Percentiles rank a stretch among this genome's conserved stretches.
These are phyloP conservation scores for Chiloscyllium punctatum DNA, from an alignment of 2,797 vertebrate genomes.

Conservation along the genomic window DNA sequence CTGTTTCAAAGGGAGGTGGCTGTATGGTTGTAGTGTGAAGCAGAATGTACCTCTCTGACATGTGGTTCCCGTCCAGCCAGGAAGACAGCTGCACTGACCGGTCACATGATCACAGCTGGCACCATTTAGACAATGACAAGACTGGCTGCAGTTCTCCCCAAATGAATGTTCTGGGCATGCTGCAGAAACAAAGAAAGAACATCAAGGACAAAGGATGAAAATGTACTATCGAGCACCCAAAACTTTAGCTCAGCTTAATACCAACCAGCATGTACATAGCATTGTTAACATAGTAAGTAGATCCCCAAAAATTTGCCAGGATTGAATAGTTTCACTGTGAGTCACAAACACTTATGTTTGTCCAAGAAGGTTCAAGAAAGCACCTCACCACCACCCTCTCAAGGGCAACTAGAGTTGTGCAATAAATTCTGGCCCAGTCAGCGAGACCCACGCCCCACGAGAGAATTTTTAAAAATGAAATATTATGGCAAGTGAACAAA, in stretches of 20 bases:
- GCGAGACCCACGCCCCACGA: no score
- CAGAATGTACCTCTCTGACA: conserved; percentile 69
- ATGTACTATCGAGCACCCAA: neutral
- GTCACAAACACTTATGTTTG: no score
- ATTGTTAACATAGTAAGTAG: no score
- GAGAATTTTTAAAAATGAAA: neutral
- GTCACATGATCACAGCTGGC: conserved; percentile 70
- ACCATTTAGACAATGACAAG: conserved; percentile 69
- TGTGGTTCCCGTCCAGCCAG: conserved; percentile 75
- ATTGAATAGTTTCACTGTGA: no score
- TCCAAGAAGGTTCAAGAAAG: no score
- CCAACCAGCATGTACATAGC: neutral
- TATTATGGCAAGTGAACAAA: neutral
- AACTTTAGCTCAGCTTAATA: neutral
- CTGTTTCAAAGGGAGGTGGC: neutral
- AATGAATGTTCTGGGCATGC: conserved; percentile 69
- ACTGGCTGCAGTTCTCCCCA: conserved; percentile 74
- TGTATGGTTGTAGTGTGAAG: no score
- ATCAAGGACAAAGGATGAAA: neutral
- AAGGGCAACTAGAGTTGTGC: no score
- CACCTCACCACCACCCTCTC: no score
- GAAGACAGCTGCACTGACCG: conserved; percentile 68
- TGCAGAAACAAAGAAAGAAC: conserved; percentile 48
- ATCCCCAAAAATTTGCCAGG: neutral
- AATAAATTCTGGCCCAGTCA: no score